Conservation (phyloP, 2,113 vertebrate genomes). For the Symphodus melops region DNA sequence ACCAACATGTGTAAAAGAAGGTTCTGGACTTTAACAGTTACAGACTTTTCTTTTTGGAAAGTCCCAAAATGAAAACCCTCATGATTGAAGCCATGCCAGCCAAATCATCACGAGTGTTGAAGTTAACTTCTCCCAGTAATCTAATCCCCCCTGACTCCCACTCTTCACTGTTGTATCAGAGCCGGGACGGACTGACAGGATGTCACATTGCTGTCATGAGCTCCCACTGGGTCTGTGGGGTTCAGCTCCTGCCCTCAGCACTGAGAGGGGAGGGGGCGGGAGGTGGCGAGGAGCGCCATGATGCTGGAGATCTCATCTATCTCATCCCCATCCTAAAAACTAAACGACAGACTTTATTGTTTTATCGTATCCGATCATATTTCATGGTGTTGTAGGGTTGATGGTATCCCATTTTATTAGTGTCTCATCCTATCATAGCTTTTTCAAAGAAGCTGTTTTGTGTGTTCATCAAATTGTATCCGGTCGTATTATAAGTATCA, state of each 20-base stretch:
- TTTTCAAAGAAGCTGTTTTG: no score
- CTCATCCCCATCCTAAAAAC: slow-evolving; percentile 2
- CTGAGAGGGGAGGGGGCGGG: slow-evolving; percentile 10
- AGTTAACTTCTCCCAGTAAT: background rate
- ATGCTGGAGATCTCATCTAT: slow-evolving; percentile 17
- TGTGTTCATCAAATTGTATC: no score
- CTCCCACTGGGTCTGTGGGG: slow-evolving; percentile 37
- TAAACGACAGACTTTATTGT: background rate
- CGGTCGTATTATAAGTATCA: no score
- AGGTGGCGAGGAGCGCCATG: no score
- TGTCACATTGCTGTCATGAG: slow-evolving; percentile 59
- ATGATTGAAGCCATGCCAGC: background rate
- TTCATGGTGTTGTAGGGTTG: no score
- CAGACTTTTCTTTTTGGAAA: no score
- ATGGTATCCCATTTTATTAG: no score
- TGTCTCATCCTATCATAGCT: no score
- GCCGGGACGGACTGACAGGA: slow-evolving; percentile 70
- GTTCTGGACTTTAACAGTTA: no score
- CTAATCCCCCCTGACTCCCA: slow-evolving; percentile 17
- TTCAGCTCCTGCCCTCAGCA: slow-evolving; percentile 25
- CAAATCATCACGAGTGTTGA: background rate
- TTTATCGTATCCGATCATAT: no score
- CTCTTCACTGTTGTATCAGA: background rate
- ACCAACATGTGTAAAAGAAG: no score
- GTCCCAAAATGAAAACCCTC: background rate